phyloP scores from a whole-genome alignment of 1,140 invertebrate genomes.

The Zelostemma sp. region DNA sequence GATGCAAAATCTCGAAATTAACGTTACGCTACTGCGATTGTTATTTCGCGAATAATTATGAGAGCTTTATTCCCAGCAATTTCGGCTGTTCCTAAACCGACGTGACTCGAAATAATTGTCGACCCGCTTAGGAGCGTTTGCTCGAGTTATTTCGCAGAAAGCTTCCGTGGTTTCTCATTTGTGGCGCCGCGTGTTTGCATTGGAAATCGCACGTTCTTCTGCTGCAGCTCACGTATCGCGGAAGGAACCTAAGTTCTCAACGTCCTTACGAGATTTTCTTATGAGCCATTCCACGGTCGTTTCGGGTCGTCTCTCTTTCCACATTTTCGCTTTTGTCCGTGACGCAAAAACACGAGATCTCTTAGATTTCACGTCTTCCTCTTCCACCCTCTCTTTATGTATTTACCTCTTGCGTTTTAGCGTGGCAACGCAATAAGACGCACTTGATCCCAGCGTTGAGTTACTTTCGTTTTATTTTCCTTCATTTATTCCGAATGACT shows the following conservation, averaged over 20 bases:
- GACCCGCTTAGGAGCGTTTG: conserved; percentile 12
- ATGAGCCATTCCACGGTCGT: conserved; percentile 34
- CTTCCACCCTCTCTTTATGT: no score
- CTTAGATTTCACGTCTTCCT: no score
- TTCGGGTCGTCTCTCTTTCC: conserved; percentile 23
- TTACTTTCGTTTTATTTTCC: conserved; percentile 22
- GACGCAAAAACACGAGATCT: background rate
- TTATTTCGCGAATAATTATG: conserved; percentile 25
- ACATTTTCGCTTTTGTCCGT: conserved; percentile 25
- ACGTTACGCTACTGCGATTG: background rate
- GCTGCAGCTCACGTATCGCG: conserved; percentile 22
- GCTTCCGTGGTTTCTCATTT: conserved; percentile 35
- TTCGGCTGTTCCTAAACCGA: conserved; percentile 27
- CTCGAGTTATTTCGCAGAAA: conserved; percentile 27
- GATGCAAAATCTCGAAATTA: background rate
- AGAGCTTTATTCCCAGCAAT: conserved; percentile 24
- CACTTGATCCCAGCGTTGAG: conserved; percentile 8
- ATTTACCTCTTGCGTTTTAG: conserved; percentile 27
- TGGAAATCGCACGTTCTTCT: conserved; percentile 27
- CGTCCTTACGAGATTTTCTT: conserved; percentile 45
- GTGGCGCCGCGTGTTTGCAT: conserved; percentile 34
- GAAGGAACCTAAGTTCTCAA: conserved; percentile 12
- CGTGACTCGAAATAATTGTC: conserved; percentile 39
- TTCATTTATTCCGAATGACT: conserved; percentile 22
- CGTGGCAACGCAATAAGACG: background rate